Conservation (phyloP, 2,113 vertebrate genomes). For the Litocranius walleri region DNA sequence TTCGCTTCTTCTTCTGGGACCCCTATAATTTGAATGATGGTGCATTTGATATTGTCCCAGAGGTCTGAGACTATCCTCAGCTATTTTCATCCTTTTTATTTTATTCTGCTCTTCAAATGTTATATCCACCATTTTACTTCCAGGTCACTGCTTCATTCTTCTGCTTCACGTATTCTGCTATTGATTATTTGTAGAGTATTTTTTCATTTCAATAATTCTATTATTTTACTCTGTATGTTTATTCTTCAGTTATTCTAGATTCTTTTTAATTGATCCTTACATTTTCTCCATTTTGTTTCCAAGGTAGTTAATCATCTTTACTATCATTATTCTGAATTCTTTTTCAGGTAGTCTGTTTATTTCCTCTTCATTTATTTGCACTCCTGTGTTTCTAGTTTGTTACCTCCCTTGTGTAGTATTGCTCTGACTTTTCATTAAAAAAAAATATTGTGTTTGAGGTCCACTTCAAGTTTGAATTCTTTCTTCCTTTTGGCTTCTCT, state of each 20-base stretch:
- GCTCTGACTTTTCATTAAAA: background rate
- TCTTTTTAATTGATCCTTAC: background rate
- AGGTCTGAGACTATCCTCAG: background rate
- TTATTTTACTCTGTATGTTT: background rate
- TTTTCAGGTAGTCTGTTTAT: background rate
- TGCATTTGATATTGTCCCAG: background rate
- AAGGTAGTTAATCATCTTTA: background rate
- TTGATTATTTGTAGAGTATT: background rate
- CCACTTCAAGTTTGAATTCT: background rate
- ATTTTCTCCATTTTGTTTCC: background rate
- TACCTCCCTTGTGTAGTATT: background rate
- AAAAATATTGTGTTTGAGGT: background rate
- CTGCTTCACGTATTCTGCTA: background rate
- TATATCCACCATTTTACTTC: background rate
- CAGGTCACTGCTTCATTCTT: background rate
- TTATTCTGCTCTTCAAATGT: no score
- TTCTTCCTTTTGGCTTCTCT: background rate
- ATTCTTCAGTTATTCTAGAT: background rate
- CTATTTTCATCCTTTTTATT: no score
- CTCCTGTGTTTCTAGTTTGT: background rate
- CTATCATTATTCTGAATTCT: background rate
- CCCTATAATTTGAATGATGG: background rate
- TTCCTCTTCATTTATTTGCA: background rate
- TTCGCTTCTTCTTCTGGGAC: fast-evolving
- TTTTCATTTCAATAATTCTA: background rate